Evolutionary conservation across 2,888 invertebrate species (phyloP).

Genomic region (Luffia ferchaultella): DNA sequence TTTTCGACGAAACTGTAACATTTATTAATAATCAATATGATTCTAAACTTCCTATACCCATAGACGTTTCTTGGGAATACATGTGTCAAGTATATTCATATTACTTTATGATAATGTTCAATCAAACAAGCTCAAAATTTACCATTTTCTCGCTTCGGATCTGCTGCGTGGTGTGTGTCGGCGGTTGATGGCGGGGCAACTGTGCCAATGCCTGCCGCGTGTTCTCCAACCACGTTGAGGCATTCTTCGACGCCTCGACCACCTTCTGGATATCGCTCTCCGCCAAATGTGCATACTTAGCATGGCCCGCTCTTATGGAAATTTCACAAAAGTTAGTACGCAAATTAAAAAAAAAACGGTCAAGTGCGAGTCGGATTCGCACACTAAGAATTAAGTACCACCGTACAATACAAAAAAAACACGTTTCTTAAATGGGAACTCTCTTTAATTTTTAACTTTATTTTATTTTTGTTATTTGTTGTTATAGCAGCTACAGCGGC

Average conservation of each 20-base stretch:
- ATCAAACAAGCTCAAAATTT: constrained; percentile 8
- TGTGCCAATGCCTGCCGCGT: constrained; percentile 72
- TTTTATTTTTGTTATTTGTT: too few species aligned
- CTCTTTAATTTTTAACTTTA: too few species aligned
- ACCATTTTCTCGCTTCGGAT: constrained; percentile 82
- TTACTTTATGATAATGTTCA: not conserved
- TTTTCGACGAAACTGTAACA: too few species aligned
- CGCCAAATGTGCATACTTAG: constrained; percentile 81
- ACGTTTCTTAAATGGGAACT: too few species aligned
- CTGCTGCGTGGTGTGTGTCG: constrained; percentile 80
- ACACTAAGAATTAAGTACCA: too few species aligned
- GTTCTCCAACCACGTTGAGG: constrained; percentile 84
- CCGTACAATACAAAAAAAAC: too few species aligned
- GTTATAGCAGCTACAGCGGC: too few species aligned
- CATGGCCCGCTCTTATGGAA: constrained; percentile 65
- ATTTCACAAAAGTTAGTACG: constrained; percentile 5
- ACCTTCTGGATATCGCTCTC: constrained; percentile 85
- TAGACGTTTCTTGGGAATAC: too few species aligned
- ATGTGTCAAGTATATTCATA: not conserved
- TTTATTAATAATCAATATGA: too few species aligned
- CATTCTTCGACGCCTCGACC: constrained; percentile 71
- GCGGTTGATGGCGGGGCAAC: constrained; percentile 74
- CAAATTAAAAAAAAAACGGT: not conserved
- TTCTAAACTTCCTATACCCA: too few species aligned
- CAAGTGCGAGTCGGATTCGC: too few species aligned